Evolutionary conservation across 2,797 vertebrate genomes (phyloP), one percentile per base, ranked within the genome.

Genomic region (Lindbergichthys nudifrons): DNA sequence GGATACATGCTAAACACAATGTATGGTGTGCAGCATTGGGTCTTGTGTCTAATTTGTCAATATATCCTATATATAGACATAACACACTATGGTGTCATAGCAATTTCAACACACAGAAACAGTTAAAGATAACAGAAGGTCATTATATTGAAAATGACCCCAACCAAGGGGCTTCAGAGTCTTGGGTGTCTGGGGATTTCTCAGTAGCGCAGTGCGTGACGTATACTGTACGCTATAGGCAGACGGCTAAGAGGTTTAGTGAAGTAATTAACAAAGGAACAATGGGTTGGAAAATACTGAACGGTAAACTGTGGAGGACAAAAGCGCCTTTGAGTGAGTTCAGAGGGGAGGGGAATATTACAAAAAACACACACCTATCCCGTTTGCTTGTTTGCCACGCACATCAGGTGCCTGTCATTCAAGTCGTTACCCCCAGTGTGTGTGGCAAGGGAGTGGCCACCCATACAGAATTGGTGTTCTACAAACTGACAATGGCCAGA

Each of bases 361-460:
- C 51, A 58, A 65, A 82, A 73, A 75, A 69, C 7, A 57, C 66
- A 68, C 85, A 75, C 75, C 83, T 80, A 81, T 85, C 59, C 74
- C 45, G 72, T 79, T 86, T 75, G 73, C 78, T 70, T 75, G 52
- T 87, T 82, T 80, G 63, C 79, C 73, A 70, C 66, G 72, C 66
- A 75, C 63, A 80, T 85, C 60, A 88, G 73, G 82, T 85, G 80
- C 73, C 75, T 84, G 86, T 87, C 82, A 79, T 83, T 82, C 79
- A 82, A 50, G 60, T 80, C 77, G 73, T 77, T 66, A 79, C 50
- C 65, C 42, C 26, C 26, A 21, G 30, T 13, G 42, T 61, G 51
- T 61, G 51, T 83, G 79, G 75, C 65, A 75, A 84, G 62, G 87
- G 89, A 83, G 90, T 74, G 90, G 83, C 90, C 88, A 87, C 89